Conservation (phyloP, 1,140 invertebrate species). For the Phthorimaea operculella region DNA sequence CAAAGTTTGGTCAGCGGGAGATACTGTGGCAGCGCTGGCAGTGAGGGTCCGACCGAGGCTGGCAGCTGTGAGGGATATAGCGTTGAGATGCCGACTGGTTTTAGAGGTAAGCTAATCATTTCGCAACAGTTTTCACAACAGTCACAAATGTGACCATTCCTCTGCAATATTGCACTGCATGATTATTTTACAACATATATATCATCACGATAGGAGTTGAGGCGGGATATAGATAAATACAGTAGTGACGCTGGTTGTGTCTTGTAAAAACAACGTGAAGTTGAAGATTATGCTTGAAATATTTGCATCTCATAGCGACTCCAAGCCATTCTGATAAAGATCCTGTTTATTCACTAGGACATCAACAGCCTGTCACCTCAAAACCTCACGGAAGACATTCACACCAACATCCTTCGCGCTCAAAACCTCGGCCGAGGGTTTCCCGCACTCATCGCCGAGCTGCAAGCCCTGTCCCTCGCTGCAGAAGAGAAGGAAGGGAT, state of each 20-base stretch:
- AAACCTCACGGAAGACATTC: conserved; percentile 41
- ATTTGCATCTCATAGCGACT: not conserved
- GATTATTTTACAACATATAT: too few relatives aligned
- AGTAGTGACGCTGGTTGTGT: too few relatives aligned
- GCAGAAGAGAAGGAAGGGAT: conserved; percentile 71
- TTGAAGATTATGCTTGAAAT: too few relatives aligned
- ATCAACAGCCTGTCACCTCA: conserved; percentile 37
- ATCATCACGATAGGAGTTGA: too few relatives aligned
- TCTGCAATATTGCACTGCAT: too few relatives aligned
- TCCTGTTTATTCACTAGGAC: conserved; percentile 27
- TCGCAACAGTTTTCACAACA: conserved; percentile 1
- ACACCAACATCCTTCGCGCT: conserved; percentile 23
- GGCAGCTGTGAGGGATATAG: conserved; percentile 29
- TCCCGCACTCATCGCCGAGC: conserved; percentile 27
- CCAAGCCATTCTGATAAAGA: not conserved
- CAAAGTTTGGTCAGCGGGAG: conserved; percentile 54
- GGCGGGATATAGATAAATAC: too few relatives aligned
- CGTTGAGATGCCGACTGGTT: conserved; percentile 35
- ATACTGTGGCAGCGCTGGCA: conserved; percentile 47
- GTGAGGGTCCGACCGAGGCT: conserved; percentile 29
- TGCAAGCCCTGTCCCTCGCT: conserved; percentile 44
- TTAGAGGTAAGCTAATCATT: conserved; percentile 33
- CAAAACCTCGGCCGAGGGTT: conserved; percentile 35
- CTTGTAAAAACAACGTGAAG: too few relatives aligned
- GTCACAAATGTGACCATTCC: too few relatives aligned